Percentiles rank a stretch among this genome's conserved stretches.
These are phyloP conservation scores for Mola mola DNA, from an alignment of 2,113 vertebrate genomes.

Conservation along the genomic window DNA sequence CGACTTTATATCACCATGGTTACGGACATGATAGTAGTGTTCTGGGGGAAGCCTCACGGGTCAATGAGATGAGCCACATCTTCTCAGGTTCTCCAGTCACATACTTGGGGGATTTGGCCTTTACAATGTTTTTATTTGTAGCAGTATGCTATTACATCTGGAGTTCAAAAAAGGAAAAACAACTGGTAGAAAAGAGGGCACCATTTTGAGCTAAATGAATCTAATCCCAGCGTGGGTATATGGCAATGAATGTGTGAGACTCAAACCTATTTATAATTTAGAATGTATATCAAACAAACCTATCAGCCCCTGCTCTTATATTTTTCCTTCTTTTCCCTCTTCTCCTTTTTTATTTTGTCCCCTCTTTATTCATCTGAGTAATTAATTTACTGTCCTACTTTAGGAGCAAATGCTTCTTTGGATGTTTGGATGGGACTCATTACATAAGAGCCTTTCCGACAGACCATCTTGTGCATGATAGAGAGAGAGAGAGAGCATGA, in stretches of 20 bases:
- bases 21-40: conserved; percentile 41
- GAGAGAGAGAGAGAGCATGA: conserved; percentile 17
- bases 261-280: conserved; percentile 59
- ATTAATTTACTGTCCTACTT: conserved; percentile 75
- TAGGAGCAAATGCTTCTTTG: conserved; percentile 46
- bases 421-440: conserved; percentile 67
- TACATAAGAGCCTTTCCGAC: conserved; percentile 48
- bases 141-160: background rate
- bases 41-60: conserved; percentile 17
- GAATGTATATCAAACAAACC: conserved; percentile 61
- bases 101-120: background rate
- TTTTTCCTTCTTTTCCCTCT: conserved; percentile 20
- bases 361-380: conserved; percentile 61
- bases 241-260: conserved; percentile 29
- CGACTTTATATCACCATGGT: conserved; percentile 60
- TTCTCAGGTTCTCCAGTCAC: conserved; percentile 1
- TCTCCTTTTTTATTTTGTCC: background rate
- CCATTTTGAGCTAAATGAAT: conserved; percentile 30
- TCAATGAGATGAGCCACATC: conserved; percentile 1
- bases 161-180: conserved; percentile 33
- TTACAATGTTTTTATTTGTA: background rate
- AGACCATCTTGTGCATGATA: conserved; percentile 42
- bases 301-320: conserved; percentile 40
- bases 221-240: conserved; percentile 11
- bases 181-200: background rate